Percentiles rank a stretch among this genome's conserved stretches.
These are phyloP conservation scores for Andricus curvator DNA, from an alignment of 2,888 invertebrate genomes.

Conservation along the genomic window DNA sequence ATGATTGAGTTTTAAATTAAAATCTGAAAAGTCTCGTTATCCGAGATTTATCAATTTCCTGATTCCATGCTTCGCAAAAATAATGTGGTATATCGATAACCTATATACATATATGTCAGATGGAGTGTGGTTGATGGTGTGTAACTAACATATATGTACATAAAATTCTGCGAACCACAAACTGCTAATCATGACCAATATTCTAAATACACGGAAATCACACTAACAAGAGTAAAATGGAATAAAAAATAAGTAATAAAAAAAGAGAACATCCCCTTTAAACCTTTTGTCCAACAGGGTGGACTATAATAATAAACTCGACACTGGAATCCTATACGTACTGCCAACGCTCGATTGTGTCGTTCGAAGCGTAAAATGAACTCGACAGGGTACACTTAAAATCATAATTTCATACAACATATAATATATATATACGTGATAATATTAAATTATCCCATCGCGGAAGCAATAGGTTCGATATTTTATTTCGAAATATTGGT, in stretches of 20 bases:
- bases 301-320: conserved; percentile 27
- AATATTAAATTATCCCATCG: neutral
- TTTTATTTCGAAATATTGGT: neutral
- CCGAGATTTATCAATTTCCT: neutral
- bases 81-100: neutral
- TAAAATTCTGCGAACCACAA: neutral
- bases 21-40: neutral
- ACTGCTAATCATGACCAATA: conserved; percentile 6
- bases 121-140: neutral
- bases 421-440: too few species aligned
- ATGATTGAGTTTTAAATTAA: neutral
- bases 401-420: conserved; percentile 13
- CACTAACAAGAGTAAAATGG: neutral
- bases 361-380: conserved; percentile 30
- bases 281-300: conserved; percentile 1
- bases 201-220: neutral
- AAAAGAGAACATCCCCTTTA: conserved; percentile 5
- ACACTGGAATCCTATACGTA: conserved; percentile 15
- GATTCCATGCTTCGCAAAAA: conserved; percentile 2
- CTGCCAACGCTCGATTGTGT: conserved; percentile 25
- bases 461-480: neutral
- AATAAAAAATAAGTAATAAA: neutral
- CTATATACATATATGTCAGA: neutral
- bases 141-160: neutral
- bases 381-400: conserved; percentile 22